Base-by-base conservation (phyloP, 2,888 invertebrate genomes). In the Acronicta leporina region DNA sequence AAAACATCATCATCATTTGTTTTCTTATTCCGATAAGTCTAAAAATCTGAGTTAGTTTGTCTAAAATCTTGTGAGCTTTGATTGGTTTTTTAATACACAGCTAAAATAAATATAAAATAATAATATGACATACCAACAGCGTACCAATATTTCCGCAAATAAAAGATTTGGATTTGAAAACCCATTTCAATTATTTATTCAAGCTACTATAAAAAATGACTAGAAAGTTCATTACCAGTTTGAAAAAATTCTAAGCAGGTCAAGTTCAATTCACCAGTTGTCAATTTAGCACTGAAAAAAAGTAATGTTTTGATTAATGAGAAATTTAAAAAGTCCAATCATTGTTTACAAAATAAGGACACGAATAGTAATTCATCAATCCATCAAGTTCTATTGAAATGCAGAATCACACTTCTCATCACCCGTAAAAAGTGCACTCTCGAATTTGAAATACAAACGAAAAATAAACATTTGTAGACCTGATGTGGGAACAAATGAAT, bases 401-500 rank as follows among this genome's bases (percentile, higher is more conserved):
- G 1, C 13, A 46, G 16, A 4, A 46, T 14, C 14, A 20, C 8
- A 35, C 5, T 14, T 48, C 48, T 10, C 46, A 11, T 25, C 42
- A 55, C 42, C 43, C 73, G 49, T 14, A 73, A 69, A 66, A 69
- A 63, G 48, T 59, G 61, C 44, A 58, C 47, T 62, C 51, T 46
- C 59, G 45, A 63, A 61, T 75, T 72, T 63, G 44, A 52, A 75
- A 78, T 65, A 58, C 70, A 61, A 79, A 74, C 63, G 63, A 52
- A 67, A 66, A 72, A 59, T 49, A 33, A 10, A 52, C 58, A 62
- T 67, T 71, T 63, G 55, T 63, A 73, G 68, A 67, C 64, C 63
- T 68, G 67, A 68, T 75, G 75, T 79, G 77, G 77, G 80, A 77
- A 77, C 77, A 73, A 82, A 81, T 77, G 77, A 78, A 75, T 57